These are phyloP conservation scores for Cistogaster globosa DNA, from an alignment of 2,888 invertebrate species.

Conservation along the genomic window DNA sequence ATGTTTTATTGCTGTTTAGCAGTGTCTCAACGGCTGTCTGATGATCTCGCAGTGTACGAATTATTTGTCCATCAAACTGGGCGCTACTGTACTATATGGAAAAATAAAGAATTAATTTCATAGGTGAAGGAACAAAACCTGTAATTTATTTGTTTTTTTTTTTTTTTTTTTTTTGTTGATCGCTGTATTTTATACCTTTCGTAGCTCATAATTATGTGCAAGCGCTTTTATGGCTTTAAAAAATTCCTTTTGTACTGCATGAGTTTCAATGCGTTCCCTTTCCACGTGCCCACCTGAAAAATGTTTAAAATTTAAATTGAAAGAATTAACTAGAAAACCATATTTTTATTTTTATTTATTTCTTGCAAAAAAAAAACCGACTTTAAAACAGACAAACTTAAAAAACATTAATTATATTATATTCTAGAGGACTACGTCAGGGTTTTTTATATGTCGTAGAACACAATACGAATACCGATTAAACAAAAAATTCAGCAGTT, in stretches of 20 bases:
- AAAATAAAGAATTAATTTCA: neutral
- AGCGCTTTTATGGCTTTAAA: conserved; percentile 77
- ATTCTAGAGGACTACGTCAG: too few relatives aligned
- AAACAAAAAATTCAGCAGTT: too few relatives aligned
- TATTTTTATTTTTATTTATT: too few relatives aligned
- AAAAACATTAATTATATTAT: too few relatives aligned
- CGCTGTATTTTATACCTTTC: conserved; percentile 72
- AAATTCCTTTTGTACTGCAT: conserved; percentile 75
- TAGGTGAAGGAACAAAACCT: neutral
- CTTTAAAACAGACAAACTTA: too few relatives aligned
- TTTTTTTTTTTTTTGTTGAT: too few relatives aligned
- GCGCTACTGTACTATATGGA: conserved; percentile 71
- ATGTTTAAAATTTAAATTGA: neutral
- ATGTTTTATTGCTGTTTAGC: conserved; percentile 74
- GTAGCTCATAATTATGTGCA: conserved; percentile 80
- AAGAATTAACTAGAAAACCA: too few relatives aligned
- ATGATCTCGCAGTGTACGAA: conserved; percentile 84
- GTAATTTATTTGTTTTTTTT: too few relatives aligned
- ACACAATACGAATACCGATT: too few relatives aligned
- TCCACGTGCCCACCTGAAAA: conserved; percentile 55
- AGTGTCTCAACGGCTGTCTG: conserved; percentile 83
- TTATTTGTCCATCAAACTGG: conserved; percentile 84
- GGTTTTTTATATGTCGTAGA: too few relatives aligned
- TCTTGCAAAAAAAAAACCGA: too few relatives aligned
- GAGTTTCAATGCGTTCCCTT: conserved; percentile 62